phyloP scores from a whole-genome alignment of 2,888 invertebrate genomes.

The Stenodema calcarata region DNA sequence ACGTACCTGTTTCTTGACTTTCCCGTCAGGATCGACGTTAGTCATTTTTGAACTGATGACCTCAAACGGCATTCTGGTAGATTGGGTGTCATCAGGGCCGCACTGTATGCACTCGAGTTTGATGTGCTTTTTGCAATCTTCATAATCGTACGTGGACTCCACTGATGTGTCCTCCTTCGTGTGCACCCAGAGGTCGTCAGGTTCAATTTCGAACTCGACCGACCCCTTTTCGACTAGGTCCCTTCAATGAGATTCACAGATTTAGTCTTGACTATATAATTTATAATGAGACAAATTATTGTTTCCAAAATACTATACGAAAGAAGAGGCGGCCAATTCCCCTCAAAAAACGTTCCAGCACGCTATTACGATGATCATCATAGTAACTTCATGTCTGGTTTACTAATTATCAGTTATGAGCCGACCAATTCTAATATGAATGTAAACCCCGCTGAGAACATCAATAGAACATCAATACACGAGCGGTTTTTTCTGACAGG shows the following conservation, averaged over 20 bases:
- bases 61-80: constrained; percentile 34
- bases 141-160: constrained; percentile 4
- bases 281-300: no score
- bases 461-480: no score
- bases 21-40: constrained; percentile 43
- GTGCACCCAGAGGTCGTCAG: background rate
- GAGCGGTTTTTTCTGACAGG: no score
- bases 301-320: no score
- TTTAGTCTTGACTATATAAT: no score
- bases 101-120: constrained; percentile 44
- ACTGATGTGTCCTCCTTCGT: background rate
- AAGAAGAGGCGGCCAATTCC: no score
- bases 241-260: background rate
- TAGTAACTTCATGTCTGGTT: no score
- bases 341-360: no score
- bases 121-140: constrained; percentile 29
- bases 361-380: no score
- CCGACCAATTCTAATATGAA: no score
- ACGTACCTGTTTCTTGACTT: constrained; percentile 47
- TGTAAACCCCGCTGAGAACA: no score
- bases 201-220: constrained; percentile 40
- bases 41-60: constrained; percentile 41
- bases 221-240: constrained; percentile 3
- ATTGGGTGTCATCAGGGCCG: background rate
- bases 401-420: no score